These are phyloP conservation scores for Ptychochromis oligacanthus DNA, from an alignment of 2,113 vertebrate genomes.

Conservation along the genomic window DNA sequence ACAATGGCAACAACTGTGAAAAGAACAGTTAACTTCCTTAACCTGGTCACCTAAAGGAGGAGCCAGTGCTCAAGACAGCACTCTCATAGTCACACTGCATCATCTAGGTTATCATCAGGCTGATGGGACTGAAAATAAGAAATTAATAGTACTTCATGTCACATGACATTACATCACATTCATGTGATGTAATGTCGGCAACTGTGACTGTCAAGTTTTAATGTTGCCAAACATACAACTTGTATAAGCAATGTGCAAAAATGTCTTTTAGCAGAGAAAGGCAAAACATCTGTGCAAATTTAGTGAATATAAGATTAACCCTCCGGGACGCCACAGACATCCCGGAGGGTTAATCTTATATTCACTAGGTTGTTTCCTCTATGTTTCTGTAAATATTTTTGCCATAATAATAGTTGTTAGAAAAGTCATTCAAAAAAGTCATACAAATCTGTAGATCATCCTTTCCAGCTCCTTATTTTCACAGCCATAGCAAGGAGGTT, in stretches of 20 bases:
- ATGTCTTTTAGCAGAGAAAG: background rate
- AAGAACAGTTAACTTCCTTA: no score
- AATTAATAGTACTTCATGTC: no score
- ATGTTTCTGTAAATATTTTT: background rate
- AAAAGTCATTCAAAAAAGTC: background rate
- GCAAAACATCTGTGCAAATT: background rate
- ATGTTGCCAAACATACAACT: background rate
- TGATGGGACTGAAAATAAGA: no score
- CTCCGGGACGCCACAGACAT: background rate
- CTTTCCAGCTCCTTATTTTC: background rate
- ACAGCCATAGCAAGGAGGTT: background rate
- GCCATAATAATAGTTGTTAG: background rate
- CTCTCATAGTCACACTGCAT: no score
- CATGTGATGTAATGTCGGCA: background rate
- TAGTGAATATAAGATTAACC: background rate
- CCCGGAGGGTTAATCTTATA: no score
- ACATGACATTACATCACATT: no score
- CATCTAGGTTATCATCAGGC: no score
- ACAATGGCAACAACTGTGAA: no score
- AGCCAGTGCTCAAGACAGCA: no score
- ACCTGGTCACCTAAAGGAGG: no score
- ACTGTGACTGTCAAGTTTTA: background rate
- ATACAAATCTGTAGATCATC: background rate
- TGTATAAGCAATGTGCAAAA: background rate
- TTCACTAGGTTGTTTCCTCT: background rate